A percentile compares a stretch with the other conserved stretches of the same genome.
Evolutionary conservation across 1,140 invertebrate genomes (phyloP).

Genomic region (Eupristina koningsbergeri): DNA sequence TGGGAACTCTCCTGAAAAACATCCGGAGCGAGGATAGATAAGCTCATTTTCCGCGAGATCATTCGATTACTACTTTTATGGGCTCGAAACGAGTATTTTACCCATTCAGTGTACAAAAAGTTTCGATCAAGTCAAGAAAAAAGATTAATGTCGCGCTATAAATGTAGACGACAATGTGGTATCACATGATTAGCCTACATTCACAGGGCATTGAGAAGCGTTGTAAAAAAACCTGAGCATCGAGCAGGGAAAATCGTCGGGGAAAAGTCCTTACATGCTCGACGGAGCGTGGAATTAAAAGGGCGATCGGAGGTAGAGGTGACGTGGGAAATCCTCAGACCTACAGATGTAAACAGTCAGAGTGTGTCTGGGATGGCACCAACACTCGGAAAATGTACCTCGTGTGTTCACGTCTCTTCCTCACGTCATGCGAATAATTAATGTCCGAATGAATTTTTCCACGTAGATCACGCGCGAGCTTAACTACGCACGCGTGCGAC

Average conservation of each 20-base stretch:
- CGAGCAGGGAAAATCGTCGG: neutral
- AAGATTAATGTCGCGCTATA: neutral
- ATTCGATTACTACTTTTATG: neutral
- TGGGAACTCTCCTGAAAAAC: too few species aligned
- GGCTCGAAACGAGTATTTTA: neutral
- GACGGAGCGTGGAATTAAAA: constrained; percentile 12
- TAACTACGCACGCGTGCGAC: too few species aligned
- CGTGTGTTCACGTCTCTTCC: constrained; percentile 5
- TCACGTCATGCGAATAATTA: constrained; percentile 40
- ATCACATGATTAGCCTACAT: neutral
- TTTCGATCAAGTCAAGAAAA: neutral
- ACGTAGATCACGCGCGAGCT: constrained; percentile 4
- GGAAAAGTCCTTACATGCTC: neutral
- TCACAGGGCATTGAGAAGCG: neutral
- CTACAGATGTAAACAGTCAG: too few species aligned
- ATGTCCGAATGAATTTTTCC: constrained; percentile 32
- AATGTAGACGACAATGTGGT: neutral
- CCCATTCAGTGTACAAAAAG: neutral
- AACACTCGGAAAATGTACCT: neutral
- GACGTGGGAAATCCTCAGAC: neutral
- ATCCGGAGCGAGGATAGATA: neutral
- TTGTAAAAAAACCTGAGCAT: neutral
- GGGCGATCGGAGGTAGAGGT: neutral
- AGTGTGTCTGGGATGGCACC: too few species aligned
- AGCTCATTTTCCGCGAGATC: neutral